Evolutionary conservation across 2,888 invertebrate species (phyloP).

Genomic region (Caenorhabditis doughertyi): DNA sequence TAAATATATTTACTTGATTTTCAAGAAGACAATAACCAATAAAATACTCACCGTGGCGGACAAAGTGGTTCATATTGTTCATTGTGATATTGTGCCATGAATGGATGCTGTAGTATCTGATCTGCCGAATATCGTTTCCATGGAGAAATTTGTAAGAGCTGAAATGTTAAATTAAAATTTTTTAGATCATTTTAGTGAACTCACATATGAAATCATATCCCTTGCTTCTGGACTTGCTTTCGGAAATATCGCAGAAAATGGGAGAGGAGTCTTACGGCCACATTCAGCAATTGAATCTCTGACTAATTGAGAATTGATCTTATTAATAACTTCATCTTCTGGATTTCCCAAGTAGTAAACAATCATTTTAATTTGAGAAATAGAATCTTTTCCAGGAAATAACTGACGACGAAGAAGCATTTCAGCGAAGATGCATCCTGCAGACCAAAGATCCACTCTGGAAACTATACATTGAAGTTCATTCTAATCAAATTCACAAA

Average conservation of each 20-base stretch:
- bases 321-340: constrained; percentile 77
- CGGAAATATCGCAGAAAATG: constrained; percentile 83
- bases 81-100: constrained; percentile 84
- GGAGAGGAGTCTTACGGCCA: constrained; percentile 79
- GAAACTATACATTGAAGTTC: constrained; percentile 31
- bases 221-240: constrained; percentile 83
- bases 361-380: constrained; percentile 83
- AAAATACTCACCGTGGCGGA: constrained; percentile 60
- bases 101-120: constrained; percentile 84
- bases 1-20: not conserved
- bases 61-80: constrained; percentile 83
- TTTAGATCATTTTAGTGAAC: not conserved
- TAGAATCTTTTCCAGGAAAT: constrained; percentile 83
- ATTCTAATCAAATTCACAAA: constrained; percentile 30
- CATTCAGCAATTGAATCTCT: constrained; percentile 82
- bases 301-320: constrained; percentile 83
- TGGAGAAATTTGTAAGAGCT: constrained; percentile 83
- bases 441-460: constrained; percentile 85
- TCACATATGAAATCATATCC: constrained; percentile 53
- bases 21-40: not conserved
- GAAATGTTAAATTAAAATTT: constrained; percentile 21
- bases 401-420: constrained; percentile 84
- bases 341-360: constrained; percentile 84
- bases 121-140: constrained; percentile 83
- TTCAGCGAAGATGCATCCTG: constrained; percentile 85